phyloP scores from a whole-genome alignment of 2,113 vertebrate species.

The Chloropsis cyanopogon region DNA sequence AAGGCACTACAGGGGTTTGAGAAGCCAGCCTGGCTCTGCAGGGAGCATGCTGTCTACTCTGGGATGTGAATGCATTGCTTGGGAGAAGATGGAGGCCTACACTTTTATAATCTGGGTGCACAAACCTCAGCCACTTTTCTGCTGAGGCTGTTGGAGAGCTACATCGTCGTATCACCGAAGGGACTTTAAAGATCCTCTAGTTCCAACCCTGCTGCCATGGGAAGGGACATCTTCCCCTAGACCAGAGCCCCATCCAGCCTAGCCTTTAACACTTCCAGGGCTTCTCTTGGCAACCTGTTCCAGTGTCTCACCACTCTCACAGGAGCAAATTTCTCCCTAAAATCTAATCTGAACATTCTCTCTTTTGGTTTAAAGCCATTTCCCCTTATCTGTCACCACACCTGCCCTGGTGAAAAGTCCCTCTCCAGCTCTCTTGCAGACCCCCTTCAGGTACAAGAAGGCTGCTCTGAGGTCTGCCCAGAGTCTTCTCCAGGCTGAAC shows the following conservation, averaged over 20 bases:
- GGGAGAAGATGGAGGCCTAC: background rate
- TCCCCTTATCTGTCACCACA: background rate
- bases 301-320: background rate
- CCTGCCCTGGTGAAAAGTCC: background rate
- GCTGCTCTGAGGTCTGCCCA: background rate
- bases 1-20: accelerated
- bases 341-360: background rate
- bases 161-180: background rate
- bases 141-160: background rate
- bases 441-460: background rate
- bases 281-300: background rate
- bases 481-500: background rate
- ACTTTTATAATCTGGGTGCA: background rate
- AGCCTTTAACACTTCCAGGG: background rate
- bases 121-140: background rate
- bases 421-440: background rate
- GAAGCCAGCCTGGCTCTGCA: background rate
- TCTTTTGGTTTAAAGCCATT: background rate
- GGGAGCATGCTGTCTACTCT: background rate
- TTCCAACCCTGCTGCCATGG: background rate
- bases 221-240: background rate
- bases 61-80: background rate
- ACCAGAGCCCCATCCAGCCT: background rate
- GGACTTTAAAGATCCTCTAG: background rate
- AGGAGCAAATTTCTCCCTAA: background rate